Evolutionary conservation across 2,888 invertebrate species (phyloP).

Genomic region (Cryptus armator): DNA sequence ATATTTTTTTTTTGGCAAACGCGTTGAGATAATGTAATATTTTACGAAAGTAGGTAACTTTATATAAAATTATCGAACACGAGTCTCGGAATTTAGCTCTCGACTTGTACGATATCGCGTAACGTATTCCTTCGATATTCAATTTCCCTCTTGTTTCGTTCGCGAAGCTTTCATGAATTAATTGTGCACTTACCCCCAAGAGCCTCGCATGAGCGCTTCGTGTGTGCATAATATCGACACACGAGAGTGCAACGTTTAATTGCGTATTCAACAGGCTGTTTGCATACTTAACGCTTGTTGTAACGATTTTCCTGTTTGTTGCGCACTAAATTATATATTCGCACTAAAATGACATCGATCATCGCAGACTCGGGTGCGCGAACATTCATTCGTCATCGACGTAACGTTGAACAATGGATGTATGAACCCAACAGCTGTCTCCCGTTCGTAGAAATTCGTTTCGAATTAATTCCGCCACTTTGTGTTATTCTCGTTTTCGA

Average conservation of each 20-base stretch:
- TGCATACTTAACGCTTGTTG: slow-evolving; percentile 62
- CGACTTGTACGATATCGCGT: background rate
- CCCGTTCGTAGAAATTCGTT: background rate
- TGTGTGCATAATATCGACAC: slow-evolving; percentile 45
- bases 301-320: slow-evolving; percentile 47
- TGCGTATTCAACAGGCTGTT: slow-evolving; percentile 67
- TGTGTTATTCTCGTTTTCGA: slow-evolving; percentile 9
- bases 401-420: background rate
- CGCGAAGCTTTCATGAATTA: slow-evolving; percentile 12
- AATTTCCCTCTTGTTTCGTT: background rate
- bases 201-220: background rate
- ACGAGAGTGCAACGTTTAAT: slow-evolving; percentile 49
- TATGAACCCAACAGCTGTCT: background rate
- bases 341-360: slow-evolving; percentile 38
- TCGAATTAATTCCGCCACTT: background rate
- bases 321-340: slow-evolving; percentile 31
- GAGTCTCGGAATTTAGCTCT: no score
- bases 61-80: background rate
- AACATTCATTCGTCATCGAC: background rate
- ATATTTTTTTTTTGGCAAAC: slow-evolving; percentile 2
- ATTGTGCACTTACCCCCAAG: slow-evolving; percentile 55
- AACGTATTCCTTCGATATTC: background rate
- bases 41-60: background rate
- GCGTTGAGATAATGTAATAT: background rate
- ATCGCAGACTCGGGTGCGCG: background rate